Conservation (phyloP, 2,797 vertebrate genomes). For the Adelosebastes latens region DNA sequence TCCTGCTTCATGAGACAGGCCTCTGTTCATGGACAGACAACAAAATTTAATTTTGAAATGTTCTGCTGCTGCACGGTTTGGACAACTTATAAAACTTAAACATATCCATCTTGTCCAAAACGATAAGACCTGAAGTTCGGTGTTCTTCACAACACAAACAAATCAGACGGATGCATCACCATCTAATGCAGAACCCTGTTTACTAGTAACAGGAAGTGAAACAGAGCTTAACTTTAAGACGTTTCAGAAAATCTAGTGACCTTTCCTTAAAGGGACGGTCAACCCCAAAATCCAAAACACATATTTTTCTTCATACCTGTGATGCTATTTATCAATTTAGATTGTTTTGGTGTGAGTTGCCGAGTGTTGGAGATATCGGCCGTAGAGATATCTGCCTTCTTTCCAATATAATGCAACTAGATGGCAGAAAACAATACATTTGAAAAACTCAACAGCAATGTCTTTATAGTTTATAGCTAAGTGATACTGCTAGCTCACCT, state of each 20-base stretch:
- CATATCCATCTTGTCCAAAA: not conserved
- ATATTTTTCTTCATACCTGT: too few species aligned
- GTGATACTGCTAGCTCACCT: too few species aligned
- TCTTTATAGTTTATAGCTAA: too few species aligned
- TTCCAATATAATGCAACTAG: too few species aligned
- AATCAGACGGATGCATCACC: not conserved
- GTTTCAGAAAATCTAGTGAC: not conserved
- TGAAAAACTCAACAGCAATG: too few species aligned
- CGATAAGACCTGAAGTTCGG: not conserved
- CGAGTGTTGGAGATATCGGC: accelerated
- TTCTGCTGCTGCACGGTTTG: not conserved
- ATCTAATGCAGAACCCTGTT: not conserved
- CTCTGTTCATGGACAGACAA: not conserved
- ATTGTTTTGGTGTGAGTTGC: too few species aligned
- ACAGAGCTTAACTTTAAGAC: not conserved
- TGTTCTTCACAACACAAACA: not conserved
- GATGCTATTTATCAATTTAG: too few species aligned
- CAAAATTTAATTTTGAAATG: not conserved
- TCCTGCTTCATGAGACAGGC: not conserved
- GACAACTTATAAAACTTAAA: not conserved
- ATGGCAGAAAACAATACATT: too few species aligned
- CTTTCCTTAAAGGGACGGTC: not conserved
- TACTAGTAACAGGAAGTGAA: not conserved
- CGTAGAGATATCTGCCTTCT: too few species aligned
- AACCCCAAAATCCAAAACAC: too few species aligned